Percentiles rank a stretch among this genome's conserved stretches.
These are phyloP conservation scores for Heliornis fulica DNA, from an alignment of 2,113 vertebrate genomes.

Conservation along the genomic window DNA sequence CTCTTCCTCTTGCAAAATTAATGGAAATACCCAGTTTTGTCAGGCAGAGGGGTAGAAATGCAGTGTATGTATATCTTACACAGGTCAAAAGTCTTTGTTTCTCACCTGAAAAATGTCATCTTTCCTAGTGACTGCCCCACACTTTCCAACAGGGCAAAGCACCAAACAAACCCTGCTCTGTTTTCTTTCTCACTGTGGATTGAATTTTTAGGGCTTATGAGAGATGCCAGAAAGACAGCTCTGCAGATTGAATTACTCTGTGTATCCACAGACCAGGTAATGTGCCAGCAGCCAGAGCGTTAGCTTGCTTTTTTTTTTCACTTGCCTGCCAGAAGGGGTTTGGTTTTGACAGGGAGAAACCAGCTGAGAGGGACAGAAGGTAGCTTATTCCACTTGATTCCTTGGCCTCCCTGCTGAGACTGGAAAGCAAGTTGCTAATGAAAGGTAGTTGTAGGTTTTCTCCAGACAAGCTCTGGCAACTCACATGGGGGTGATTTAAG, in stretches of 20 bases:
- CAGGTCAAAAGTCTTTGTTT: background rate
- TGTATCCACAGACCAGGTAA: slow-evolving; percentile 1
- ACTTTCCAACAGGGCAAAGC: background rate
- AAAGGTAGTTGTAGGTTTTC: background rate
- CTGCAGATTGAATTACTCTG: background rate
- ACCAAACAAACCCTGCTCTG: background rate
- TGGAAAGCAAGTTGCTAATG: background rate
- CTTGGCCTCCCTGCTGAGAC: background rate
- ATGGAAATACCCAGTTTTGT: background rate
- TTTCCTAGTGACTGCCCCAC: background rate
- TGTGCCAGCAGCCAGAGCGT: background rate
- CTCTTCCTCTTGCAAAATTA: background rate
- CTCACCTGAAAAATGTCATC: background rate
- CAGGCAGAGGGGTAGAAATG: background rate
- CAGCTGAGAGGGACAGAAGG: slow-evolving; percentile 5
- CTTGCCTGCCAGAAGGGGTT: background rate
- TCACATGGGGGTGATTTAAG: background rate
- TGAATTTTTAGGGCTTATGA: background rate
- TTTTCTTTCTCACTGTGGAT: background rate
- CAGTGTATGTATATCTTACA: background rate
- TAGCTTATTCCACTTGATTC: slow-evolving; percentile 1
- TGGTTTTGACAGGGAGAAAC: slow-evolving; percentile 3
- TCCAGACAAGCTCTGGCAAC: background rate
- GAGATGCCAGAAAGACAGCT: slow-evolving; percentile 1
- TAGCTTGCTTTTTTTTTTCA: background rate